Percentiles rank a stretch among this genome's conserved stretches.
Conservation (phyloP, 2,888 invertebrate species). For the Torymus auratus region DNA sequence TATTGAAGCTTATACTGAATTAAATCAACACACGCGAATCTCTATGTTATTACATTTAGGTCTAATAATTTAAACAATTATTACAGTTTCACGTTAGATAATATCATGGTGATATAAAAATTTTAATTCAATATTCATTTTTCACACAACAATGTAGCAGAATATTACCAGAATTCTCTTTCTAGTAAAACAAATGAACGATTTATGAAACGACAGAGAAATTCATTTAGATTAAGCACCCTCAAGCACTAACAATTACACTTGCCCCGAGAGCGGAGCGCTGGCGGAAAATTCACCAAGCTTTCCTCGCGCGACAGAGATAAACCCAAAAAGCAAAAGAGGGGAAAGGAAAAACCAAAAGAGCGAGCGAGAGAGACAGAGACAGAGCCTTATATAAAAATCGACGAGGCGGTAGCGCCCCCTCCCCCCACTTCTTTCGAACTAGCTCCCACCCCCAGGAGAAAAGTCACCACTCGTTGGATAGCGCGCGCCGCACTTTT, state of each 20-base stretch:
- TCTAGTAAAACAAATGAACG: no score
- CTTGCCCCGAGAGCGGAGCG: background rate
- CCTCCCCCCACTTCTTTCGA: slow-evolving; percentile 13
- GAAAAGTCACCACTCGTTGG: slow-evolving; percentile 45
- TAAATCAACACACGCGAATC: no score
- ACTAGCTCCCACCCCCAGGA: background rate
- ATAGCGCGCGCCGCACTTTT: slow-evolving; percentile 66
- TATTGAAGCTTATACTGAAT: background rate
- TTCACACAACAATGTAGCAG: no score
- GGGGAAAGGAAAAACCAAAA: slow-evolving; percentile 45
- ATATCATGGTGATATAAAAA: no score
- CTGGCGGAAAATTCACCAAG: slow-evolving; percentile 47
- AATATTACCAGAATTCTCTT: no score
- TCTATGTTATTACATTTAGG: no score
- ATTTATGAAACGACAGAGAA: background rate
- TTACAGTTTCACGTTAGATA: no score
- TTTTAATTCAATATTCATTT: no score
- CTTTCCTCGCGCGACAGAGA: slow-evolving; percentile 26
- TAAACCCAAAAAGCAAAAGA: slow-evolving; percentile 10
- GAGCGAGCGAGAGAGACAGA: background rate
- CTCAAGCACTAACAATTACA: slow-evolving; percentile 11
- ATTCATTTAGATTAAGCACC: slow-evolving; percentile 20
- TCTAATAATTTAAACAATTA: no score
- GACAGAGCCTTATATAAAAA: slow-evolving; percentile 23
- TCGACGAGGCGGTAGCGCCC: background rate